These are phyloP conservation scores for Eumacrocentrus americanus DNA, from an alignment of 2,888 invertebrate species.

Conservation along the genomic window DNA sequence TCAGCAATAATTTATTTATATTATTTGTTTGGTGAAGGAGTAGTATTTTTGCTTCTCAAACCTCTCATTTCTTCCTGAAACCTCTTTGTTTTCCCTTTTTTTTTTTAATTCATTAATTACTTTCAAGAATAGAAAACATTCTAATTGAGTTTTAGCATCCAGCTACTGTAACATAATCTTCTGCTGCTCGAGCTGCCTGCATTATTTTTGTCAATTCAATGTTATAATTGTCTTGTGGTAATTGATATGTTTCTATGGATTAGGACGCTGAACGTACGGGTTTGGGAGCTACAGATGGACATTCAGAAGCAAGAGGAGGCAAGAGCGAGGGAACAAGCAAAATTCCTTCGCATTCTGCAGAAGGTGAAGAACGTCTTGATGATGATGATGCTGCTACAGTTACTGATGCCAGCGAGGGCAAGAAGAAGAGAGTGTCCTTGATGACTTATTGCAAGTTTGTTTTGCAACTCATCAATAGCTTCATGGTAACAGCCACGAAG, in stretches of 20 bases:
- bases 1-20: no score
- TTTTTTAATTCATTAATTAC: background rate
- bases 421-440: constrained; percentile 64
- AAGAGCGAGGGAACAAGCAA: constrained; percentile 40
- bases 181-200: no score
- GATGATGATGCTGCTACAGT: constrained; percentile 20
- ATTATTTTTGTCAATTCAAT: background rate
- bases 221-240: background rate
- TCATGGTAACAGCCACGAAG: constrained; percentile 81
- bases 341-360: constrained; percentile 42
- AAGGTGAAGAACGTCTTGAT: constrained; percentile 36
- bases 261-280: constrained; percentile 48
- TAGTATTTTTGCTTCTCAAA: no score
- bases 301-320: constrained; percentile 45
- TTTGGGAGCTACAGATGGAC: constrained; percentile 46
- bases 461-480: constrained; percentile 77
- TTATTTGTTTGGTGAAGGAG: no score
- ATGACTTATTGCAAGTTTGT: constrained; percentile 66
- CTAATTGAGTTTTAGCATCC: no score
- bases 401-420: constrained; percentile 43
- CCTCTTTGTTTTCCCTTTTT: no score
- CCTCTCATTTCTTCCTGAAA: no score
- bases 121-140: background rate
- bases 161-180: no score
- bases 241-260: constrained; percentile 12